Evolutionary conservation across 1,140 invertebrate species (phyloP).

Genomic region (Lasioglossum albipes): DNA sequence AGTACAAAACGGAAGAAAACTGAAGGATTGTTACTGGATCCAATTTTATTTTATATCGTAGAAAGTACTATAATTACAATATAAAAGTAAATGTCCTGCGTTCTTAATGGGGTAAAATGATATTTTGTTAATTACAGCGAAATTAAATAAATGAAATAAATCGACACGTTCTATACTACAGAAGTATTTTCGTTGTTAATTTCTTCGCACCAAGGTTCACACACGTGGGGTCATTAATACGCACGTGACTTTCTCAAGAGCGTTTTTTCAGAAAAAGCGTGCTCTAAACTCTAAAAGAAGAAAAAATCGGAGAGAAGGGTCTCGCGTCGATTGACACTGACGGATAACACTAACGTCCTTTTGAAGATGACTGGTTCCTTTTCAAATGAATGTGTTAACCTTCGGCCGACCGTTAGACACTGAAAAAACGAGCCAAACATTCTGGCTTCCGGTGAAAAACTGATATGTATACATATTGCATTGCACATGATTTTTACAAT

Average conservation of each 20-base stretch:
- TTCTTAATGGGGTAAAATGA: too few relatives aligned
- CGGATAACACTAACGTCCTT: background rate
- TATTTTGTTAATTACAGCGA: too few relatives aligned
- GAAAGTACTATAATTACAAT: too few relatives aligned
- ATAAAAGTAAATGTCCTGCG: too few relatives aligned
- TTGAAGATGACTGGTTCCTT: background rate
- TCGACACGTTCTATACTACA: too few relatives aligned
- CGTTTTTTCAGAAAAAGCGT: constrained; percentile 10
- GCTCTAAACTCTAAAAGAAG: constrained; percentile 7
- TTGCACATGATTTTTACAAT: constrained; percentile 12
- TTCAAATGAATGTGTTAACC: background rate
- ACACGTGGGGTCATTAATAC: constrained; percentile 39
- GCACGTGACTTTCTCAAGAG: constrained; percentile 29
- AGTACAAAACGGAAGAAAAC: too few relatives aligned
- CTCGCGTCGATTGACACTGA: constrained; percentile 6
- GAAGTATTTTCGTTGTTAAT: background rate
- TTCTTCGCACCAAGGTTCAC: constrained; percentile 20
- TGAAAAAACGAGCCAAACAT: background rate
- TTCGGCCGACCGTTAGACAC: background rate
- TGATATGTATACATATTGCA: background rate
- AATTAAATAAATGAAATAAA: too few relatives aligned
- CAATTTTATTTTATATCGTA: too few relatives aligned
- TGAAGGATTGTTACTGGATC: too few relatives aligned
- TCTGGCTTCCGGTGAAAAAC: background rate
- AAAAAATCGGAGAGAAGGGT: background rate